Evolutionary conservation across 2,888 invertebrate genomes (phyloP).

Genomic region (Junonia oenone): DNA sequence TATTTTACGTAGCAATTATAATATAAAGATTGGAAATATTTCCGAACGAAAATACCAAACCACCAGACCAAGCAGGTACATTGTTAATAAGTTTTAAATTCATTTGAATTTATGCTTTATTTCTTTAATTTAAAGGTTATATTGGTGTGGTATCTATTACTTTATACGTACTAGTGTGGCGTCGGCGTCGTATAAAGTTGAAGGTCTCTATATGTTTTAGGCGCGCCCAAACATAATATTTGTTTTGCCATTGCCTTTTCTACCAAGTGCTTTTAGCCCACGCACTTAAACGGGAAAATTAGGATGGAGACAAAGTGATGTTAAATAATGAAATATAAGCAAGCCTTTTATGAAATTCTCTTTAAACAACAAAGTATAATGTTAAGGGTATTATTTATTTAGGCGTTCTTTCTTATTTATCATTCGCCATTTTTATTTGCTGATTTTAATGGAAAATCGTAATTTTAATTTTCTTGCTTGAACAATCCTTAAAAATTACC

Average conservation of each 20-base stretch:
- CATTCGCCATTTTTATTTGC: no score
- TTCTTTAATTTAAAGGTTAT: neutral
- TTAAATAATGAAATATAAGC: constrained; percentile 21
- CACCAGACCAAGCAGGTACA: neutral
- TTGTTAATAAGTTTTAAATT: neutral
- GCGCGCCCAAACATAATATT: constrained; percentile 30
- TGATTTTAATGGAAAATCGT: neutral
- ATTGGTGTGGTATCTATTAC: neutral
- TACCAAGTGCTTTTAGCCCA: constrained; percentile 24
- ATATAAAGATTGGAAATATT: neutral
- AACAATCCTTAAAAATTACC: no score
- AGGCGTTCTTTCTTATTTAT: neutral
- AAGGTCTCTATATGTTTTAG: constrained; percentile 17
- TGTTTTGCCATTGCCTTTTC: constrained; percentile 26
- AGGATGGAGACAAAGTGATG: constrained; percentile 13
- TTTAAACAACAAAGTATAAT: neutral
- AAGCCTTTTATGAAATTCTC: constrained; percentile 6
- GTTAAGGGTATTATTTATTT: neutral
- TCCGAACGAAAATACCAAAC: neutral
- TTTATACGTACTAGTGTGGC: neutral
- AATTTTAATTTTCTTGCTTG: no score
- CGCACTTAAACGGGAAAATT: constrained; percentile 15
- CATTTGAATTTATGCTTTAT: neutral
- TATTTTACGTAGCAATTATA: neutral
- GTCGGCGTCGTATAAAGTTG: constrained; percentile 11